Base-by-base conservation (phyloP, 2,888 invertebrate genomes). In the Sarcophaga subvicina region DNA sequence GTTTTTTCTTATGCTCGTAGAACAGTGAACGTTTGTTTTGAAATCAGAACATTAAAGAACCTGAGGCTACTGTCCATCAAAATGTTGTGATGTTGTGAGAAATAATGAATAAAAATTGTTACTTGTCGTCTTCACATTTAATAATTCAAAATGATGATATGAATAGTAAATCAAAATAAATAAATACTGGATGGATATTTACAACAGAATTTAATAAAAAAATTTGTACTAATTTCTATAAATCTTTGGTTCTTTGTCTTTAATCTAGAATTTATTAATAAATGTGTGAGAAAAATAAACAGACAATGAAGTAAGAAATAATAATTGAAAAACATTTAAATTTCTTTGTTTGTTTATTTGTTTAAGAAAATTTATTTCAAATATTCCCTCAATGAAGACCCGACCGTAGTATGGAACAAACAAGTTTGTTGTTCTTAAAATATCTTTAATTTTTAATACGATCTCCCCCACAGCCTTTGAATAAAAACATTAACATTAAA, bases 11-110 rank as follows among this genome's bases (percentile, higher is more conserved):
- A 14, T 54, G 22, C 64, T 75, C n/a, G 10, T 37, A 11, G 45
- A 64, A 64, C 49, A n/a, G 25, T 76, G 37, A 17, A 14, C 4
- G 5, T 75, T 77, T 27, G 66, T 62, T 62, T 67, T 78, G 4
- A 77, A 73, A 81, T 3, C n/a, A 72, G 67, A 72, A 66, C 83
- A 78, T 72, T 79, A 62, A 45, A 63, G 59, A 62, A 20, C 85
- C 70, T 49, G 11, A 70, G 79, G 85, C 85, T 27, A 75, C 75
- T 85, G 81, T 85, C 81, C 79, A 75, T 82, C 85, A 85, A 83
- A 78, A 79, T 78, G 37, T 79, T 81, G 27, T 45, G 54, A 49
- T 37, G 64, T n/a, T 64, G 17, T 14, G 5, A 54, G 54, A 54
- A 17, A 17, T 17, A 54, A 54, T 17, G 17, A 54, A 54, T 4